Conservation (phyloP, 1,140 invertebrate species). For the Nasonia longicornis region DNA sequence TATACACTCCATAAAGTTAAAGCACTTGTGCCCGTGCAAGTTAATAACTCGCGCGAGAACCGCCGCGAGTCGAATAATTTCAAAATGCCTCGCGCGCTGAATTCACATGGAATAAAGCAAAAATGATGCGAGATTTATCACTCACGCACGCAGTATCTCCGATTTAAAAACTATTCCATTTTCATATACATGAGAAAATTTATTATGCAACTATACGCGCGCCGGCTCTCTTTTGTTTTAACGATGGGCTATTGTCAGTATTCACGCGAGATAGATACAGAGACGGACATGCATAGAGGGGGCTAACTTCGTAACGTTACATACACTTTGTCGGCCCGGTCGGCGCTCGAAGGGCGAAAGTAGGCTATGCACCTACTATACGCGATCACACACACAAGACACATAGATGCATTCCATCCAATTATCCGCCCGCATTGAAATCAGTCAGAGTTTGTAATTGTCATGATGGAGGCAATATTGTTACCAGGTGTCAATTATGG, state of each 20-base stretch:
- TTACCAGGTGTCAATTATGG: conserved; percentile 57
- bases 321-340: conserved; percentile 10
- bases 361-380: conserved; percentile 20
- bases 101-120: not conserved
- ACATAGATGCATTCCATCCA: conserved; percentile 27
- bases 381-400: not conserved
- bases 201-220: conserved; percentile 20
- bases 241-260: conserved; percentile 27
- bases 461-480: conserved; percentile 59
- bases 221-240: conserved; percentile 31
- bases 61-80: not conserved
- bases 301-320: not conserved
- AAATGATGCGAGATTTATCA: conserved; percentile 4
- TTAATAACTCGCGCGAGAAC: not conserved
- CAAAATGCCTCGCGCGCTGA: not conserved
- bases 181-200: conserved; percentile 12
- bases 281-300: not conserved
- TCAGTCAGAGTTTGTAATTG: conserved; percentile 57
- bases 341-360: conserved; percentile 32
- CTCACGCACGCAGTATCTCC: not conserved
- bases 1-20: too few species aligned
- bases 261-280: not conserved
- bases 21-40: not conserved
- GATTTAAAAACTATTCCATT: conserved; percentile 21
- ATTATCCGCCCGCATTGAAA: conserved; percentile 53